These are phyloP conservation scores for Sycophaga agraensis DNA, from an alignment of 1,140 invertebrate species.

Conservation along the genomic window DNA sequence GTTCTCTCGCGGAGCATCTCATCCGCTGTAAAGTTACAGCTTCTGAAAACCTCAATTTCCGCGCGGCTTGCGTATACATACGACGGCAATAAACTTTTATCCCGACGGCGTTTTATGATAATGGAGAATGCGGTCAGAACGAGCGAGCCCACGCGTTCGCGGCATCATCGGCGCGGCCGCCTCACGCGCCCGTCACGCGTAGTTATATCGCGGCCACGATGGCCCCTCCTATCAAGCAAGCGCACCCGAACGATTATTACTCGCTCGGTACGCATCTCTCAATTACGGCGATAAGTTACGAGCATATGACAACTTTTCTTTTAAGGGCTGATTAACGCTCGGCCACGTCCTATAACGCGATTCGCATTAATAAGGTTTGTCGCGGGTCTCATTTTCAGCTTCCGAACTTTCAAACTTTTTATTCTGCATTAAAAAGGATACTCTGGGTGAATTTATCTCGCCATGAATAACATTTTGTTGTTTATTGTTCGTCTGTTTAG, in stretches of 20 bases:
- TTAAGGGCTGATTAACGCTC: neutral
- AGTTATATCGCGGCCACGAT: no score
- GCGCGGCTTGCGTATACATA: slow-evolving; percentile 16
- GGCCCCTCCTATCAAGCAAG: no score
- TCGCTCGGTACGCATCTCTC: slow-evolving; percentile 3
- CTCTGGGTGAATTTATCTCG: no score
- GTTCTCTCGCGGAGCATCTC: neutral
- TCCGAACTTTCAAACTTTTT: no score
- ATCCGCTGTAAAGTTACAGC: slow-evolving; percentile 14
- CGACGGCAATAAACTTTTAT: slow-evolving; percentile 22
- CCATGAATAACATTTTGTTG: no score
- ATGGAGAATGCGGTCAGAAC: slow-evolving; percentile 22
- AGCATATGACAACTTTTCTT: neutral
- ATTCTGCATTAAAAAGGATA: no score
- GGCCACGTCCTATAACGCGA: no score
- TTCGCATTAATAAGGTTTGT: no score
- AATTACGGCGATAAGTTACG: slow-evolving; percentile 7
- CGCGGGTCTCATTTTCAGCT: no score
- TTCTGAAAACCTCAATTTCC: slow-evolving; percentile 18
- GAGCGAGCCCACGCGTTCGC: neutral
- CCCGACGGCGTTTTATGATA: slow-evolving; percentile 16
- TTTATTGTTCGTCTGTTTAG: no score
- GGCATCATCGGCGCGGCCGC: neutral
- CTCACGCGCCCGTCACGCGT: no score
- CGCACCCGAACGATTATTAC: slow-evolving; percentile 19